phyloP scores from a whole-genome alignment of 2,797 vertebrate genomes.

The Lacerta viridis region DNA sequence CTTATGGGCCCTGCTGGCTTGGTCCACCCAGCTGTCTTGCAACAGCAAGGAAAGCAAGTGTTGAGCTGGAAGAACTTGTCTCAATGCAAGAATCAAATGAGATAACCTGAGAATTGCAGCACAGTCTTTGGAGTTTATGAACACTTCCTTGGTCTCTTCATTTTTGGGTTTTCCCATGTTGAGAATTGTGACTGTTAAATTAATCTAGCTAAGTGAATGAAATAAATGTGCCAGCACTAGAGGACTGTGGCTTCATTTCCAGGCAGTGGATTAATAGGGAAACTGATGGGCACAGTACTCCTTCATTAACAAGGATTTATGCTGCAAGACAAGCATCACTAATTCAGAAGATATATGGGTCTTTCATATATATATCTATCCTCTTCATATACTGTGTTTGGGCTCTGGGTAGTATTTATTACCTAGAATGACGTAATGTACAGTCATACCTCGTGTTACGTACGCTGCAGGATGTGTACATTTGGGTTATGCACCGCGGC shows the following conservation, averaged over 20 bases:
- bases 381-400: background rate
- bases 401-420: slow-evolving; percentile 5
- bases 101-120: background rate
- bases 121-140: background rate
- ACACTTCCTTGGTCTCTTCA: background rate
- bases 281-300: slow-evolving; percentile 59
- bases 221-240: background rate
- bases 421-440: background rate
- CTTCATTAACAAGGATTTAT: slow-evolving; percentile 69
- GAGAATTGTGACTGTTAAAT: background rate
- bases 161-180: slow-evolving; percentile 2
- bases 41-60: background rate
- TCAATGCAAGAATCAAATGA: background rate
- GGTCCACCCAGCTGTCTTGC: background rate
- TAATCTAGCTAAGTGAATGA: slow-evolving; percentile 6
- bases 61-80: background rate
- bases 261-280: slow-evolving; percentile 65
- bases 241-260: background rate
- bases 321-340: slow-evolving; percentile 61
- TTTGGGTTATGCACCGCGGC: no score
- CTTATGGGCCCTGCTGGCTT: background rate
- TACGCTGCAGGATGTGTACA: no score
- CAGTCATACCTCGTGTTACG: no score
- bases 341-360: slow-evolving; percentile 58
- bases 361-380: slow-evolving; percentile 32